These are phyloP conservation scores for Sorex maritimensis DNA, from an alignment of 2,797 vertebrate species.

Conservation along the genomic window DNA sequence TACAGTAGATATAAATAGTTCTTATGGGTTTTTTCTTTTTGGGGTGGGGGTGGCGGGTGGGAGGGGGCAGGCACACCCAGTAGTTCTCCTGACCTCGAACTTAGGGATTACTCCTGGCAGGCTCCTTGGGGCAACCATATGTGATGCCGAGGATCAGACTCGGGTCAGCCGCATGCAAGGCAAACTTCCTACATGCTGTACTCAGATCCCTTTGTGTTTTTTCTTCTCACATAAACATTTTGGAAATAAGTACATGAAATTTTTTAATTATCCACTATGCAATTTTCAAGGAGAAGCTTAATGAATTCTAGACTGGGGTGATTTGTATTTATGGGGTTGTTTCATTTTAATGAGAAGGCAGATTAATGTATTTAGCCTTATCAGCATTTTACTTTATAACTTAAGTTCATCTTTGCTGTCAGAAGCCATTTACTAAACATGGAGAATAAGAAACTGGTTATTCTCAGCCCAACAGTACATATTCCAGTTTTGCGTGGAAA, in stretches of 20 bases:
- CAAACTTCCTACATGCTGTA: too few relatives aligned
- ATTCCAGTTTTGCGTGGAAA: constrained; percentile 44
- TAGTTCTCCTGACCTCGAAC: too few relatives aligned
- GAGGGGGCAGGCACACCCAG: too few relatives aligned
- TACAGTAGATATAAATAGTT: constrained; percentile 22
- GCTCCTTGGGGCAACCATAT: too few relatives aligned
- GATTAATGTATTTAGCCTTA: constrained; percentile 22
- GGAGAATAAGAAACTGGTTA: not conserved
- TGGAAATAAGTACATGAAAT: constrained; percentile 13
- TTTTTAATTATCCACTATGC: constrained; percentile 31
- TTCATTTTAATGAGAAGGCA: constrained; percentile 54
- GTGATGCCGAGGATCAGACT: too few relatives aligned
- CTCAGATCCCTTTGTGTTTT: not conserved
- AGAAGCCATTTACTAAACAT: constrained; percentile 35
- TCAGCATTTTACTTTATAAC: constrained; percentile 51
- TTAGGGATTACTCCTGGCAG: too few relatives aligned
- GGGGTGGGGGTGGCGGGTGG: too few relatives aligned
- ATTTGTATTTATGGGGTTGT: constrained; percentile 48
- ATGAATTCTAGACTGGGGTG: not conserved
- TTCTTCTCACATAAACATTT: constrained; percentile 28
- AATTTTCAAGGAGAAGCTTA: constrained; percentile 34
- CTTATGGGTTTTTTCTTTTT: not conserved
- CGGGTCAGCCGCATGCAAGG: too few relatives aligned
- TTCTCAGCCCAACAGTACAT: constrained; percentile 10
- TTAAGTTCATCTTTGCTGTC: constrained; percentile 48